These are phyloP conservation scores for Tromatobia lineatoria DNA, from an alignment of 2,888 invertebrate genomes.

Conservation along the genomic window DNA sequence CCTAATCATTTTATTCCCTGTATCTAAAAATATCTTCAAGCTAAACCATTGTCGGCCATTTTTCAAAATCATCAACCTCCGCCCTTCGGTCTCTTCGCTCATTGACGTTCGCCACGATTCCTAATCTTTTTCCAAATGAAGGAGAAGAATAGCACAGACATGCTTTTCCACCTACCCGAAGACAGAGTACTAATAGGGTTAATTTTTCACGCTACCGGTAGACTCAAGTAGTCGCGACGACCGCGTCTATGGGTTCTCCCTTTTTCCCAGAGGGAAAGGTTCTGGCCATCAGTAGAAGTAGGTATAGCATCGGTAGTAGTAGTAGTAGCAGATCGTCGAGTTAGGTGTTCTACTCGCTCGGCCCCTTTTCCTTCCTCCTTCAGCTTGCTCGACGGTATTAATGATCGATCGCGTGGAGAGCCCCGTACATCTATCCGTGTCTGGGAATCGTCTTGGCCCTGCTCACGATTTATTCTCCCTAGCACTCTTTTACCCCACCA, in stretches of 20 bases:
- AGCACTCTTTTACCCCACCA: conserved; percentile 8
- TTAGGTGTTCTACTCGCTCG: conserved; percentile 3
- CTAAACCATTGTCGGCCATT: too few species aligned
- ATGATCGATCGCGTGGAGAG: conserved; percentile 57
- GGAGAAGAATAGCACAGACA: background rate
- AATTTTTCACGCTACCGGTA: conserved; percentile 48
- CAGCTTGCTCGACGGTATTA: conserved; percentile 49
- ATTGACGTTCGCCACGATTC: background rate
- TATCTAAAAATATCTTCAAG: too few species aligned
- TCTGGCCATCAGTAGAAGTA: background rate
- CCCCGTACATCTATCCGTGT: conserved; percentile 48
- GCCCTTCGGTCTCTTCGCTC: too few species aligned
- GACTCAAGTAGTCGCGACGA: conserved; percentile 13
- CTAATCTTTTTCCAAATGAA: background rate
- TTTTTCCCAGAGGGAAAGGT: background rate
- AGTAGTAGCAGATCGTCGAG: background rate
- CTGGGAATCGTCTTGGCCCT: conserved; percentile 51
- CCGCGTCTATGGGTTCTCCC: conserved; percentile 7
- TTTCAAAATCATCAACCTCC: background rate
- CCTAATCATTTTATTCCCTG: too few species aligned
- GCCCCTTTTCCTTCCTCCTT: conserved; percentile 24
- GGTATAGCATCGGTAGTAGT: too few species aligned
- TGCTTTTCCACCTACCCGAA: background rate
- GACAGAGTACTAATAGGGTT: conserved; percentile 54
- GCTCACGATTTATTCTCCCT: conserved; percentile 55